Conservation (phyloP, 2,888 invertebrate genomes). For the Torymus auratus region DNA sequence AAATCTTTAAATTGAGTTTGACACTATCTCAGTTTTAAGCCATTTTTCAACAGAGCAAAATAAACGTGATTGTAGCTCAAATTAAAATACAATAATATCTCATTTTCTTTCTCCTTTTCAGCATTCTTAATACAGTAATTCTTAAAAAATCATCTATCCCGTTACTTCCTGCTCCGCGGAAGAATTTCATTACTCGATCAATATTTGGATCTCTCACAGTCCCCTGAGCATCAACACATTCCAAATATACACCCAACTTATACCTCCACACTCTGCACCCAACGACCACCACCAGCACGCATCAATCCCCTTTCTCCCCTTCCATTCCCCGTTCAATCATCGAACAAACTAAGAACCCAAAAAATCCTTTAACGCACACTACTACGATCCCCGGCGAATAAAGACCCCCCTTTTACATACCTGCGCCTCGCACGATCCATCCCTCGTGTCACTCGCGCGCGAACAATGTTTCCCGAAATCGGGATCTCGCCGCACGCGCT, state of each 20-base stretch:
- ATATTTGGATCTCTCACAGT: slow-evolving; percentile 66
- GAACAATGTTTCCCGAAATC: slow-evolving; percentile 66
- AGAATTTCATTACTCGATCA: slow-evolving; percentile 58
- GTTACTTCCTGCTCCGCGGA: not conserved
- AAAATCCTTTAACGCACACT: slow-evolving; percentile 59
- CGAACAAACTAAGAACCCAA: slow-evolving; percentile 57
- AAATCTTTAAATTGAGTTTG: too few relatives aligned
- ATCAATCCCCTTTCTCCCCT: not conserved
- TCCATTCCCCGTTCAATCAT: slow-evolving; percentile 42
- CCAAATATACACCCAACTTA: slow-evolving; percentile 59
- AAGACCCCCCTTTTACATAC: slow-evolving; percentile 5
- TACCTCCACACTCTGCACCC: not conserved
- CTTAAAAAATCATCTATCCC: too few relatives aligned
- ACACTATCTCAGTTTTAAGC: too few relatives aligned
- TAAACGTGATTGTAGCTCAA: too few relatives aligned
- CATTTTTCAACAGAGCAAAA: too few relatives aligned
- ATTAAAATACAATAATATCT: too few relatives aligned
- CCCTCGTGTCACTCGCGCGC: slow-evolving; percentile 33
- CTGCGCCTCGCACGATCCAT: too few relatives aligned
- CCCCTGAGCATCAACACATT: slow-evolving; percentile 68
- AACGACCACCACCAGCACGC: too few relatives aligned
- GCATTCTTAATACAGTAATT: too few relatives aligned
- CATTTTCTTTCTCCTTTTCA: too few relatives aligned
- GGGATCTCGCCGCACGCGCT: slow-evolving; percentile 60
- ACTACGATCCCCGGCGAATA: slow-evolving; percentile 22